These are phyloP conservation scores for Germaria angustata DNA, from an alignment of 2,888 invertebrate species.

Conservation along the genomic window DNA sequence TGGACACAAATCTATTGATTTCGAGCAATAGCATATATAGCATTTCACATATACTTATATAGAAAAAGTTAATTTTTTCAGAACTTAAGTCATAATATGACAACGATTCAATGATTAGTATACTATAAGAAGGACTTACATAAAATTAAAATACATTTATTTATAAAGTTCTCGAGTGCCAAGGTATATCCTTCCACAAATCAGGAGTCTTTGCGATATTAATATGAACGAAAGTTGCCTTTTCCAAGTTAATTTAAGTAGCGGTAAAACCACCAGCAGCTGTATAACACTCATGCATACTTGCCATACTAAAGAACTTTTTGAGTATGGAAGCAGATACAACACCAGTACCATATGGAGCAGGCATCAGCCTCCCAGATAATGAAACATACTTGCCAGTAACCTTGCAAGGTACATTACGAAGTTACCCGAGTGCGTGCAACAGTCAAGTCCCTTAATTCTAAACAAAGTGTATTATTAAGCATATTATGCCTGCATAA, in stretches of 20 bases:
- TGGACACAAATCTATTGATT: too few relatives aligned
- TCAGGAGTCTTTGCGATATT: slow-evolving; percentile 99
- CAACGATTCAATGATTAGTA: too few relatives aligned
- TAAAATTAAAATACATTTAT: too few relatives aligned
- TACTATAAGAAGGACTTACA: too few relatives aligned
- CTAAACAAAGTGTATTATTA: slow-evolving; percentile 98
- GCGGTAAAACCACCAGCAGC: slow-evolving; percentile 98
- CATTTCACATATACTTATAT: too few relatives aligned
- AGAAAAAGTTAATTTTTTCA: too few relatives aligned
- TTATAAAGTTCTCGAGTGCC: too few relatives aligned
- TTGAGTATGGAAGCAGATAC: slow-evolving; percentile 99
- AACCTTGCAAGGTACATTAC: slow-evolving; percentile 99
- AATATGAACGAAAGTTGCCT: slow-evolving; percentile 98
- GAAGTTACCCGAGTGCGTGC: slow-evolving; percentile 99
- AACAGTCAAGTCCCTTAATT: slow-evolving; percentile 98
- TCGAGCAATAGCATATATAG: too few relatives aligned
- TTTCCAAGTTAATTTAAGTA: slow-evolving; percentile 99
- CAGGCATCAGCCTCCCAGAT: slow-evolving; percentile 97
- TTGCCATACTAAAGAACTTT: slow-evolving; percentile 99
- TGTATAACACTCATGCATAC: slow-evolving; percentile 99
- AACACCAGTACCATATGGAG: slow-evolving; percentile 99
- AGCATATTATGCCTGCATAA: slow-evolving; percentile 98
- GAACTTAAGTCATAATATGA: too few relatives aligned
- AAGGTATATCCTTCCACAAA: slow-evolving; percentile 98
- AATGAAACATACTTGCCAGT: slow-evolving; percentile 99